Conservation (phyloP, 2,888 invertebrate species). For the Macropis europaea region DNA sequence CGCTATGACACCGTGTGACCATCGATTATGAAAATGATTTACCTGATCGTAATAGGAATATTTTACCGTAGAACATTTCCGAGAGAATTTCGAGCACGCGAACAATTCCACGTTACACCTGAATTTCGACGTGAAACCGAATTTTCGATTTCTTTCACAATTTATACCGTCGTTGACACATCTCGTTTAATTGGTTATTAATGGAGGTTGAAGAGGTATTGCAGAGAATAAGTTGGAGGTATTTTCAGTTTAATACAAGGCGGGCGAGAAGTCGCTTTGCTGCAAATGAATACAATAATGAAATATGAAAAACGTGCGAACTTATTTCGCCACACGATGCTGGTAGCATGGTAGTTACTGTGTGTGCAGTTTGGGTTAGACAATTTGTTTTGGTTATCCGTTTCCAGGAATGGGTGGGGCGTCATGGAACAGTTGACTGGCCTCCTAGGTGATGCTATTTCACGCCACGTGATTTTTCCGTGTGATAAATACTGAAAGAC, state of each 20-base stretch:
- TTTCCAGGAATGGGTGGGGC: too few relatives aligned
- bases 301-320: too few relatives aligned
- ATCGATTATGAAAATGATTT: conserved; percentile 39
- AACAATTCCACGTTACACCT: background rate
- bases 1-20: conserved; percentile 34
- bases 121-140: background rate
- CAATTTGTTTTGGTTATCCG: too few relatives aligned
- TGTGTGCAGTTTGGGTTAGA: too few relatives aligned
- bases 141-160: background rate
- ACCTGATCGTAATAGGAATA: conserved; percentile 41
- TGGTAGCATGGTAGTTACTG: too few relatives aligned
- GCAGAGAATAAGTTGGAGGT: conserved; percentile 15
- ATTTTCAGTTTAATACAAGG: conserved; percentile 43
- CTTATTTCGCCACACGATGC: too few relatives aligned
- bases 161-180: background rate
- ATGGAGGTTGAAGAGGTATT: conserved; percentile 15
- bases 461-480: too few relatives aligned
- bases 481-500: too few relatives aligned
- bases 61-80: conserved; percentile 27
- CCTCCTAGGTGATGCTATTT: too few relatives aligned
- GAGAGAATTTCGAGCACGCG: conserved; percentile 2
- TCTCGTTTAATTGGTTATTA: background rate
- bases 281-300: too few relatives aligned
- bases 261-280: too few relatives aligned
- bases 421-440: too few relatives aligned